These are phyloP conservation scores for Acarapis woodi DNA, from an alignment of 1,140 invertebrate species.

Conservation along the genomic window DNA sequence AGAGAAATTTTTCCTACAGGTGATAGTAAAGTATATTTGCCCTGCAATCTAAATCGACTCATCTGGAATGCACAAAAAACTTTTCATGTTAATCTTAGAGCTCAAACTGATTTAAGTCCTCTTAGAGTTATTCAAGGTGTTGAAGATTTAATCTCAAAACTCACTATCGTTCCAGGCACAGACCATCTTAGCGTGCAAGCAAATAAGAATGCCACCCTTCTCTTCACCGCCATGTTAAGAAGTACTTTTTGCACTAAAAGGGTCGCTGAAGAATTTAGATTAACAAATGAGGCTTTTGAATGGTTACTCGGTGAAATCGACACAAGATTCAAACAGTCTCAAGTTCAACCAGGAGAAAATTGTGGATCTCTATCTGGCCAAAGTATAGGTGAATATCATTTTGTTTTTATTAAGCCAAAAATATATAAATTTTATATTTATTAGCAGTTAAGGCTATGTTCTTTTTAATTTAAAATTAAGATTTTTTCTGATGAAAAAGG, in stretches of 20 bases:
- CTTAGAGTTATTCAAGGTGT: constrained; percentile 58
- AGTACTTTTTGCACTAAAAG: constrained; percentile 81
- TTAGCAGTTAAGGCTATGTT: too few relatives aligned
- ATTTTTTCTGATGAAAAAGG: too few relatives aligned
- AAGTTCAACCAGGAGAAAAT: constrained; percentile 86
- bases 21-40: constrained; percentile 47
- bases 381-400: constrained; percentile 44
- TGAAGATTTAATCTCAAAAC: constrained; percentile 49
- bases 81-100: constrained; percentile 84
- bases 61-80: constrained; percentile 99
- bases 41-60: constrained; percentile 90
- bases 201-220: constrained; percentile 85
- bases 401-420: too few relatives aligned
- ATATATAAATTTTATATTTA: too few relatives aligned
- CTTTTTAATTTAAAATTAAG: too few relatives aligned
- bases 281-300: constrained; percentile 87
- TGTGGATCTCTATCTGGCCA: constrained; percentile 93
- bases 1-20: constrained; percentile 36
- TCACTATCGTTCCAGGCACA: constrained; percentile 76
- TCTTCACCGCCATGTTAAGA: constrained; percentile 83
- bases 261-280: constrained; percentile 76
- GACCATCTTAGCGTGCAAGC: constrained; percentile 82
- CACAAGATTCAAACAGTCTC: constrained; percentile 86
- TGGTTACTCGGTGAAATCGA: constrained; percentile 99
- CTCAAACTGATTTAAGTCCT: constrained; percentile 74